Conservation (phyloP, 2,113 vertebrate species). For the Amazona vittata region DNA sequence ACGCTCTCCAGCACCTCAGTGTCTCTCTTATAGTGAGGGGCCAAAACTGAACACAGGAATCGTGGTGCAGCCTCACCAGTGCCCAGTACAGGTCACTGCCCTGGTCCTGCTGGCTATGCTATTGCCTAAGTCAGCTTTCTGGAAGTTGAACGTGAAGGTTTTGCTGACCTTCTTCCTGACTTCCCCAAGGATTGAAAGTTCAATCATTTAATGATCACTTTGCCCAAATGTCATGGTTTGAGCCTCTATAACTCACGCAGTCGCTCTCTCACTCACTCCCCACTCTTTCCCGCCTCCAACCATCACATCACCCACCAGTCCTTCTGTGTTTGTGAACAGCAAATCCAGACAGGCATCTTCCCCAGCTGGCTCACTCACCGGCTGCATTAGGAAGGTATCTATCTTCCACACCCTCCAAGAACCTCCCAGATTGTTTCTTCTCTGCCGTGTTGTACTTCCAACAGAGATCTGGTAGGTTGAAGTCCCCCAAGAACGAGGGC, state of each 20-base stretch:
- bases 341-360: not conserved
- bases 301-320: not conserved
- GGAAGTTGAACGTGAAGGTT: not conserved
- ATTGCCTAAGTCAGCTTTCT: not conserved
- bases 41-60: not conserved
- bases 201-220: not conserved
- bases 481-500: not conserved
- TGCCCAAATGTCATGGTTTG: not conserved
- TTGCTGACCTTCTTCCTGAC: not conserved
- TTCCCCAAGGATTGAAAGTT: not conserved
- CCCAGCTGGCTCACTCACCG: not conserved
- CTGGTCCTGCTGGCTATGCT: not conserved
- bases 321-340: not conserved
- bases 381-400: not conserved
- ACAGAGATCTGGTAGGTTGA: not conserved
- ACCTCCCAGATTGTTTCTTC: not conserved
- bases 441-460: not conserved
- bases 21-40: not conserved
- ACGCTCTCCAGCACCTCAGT: fast-evolving
- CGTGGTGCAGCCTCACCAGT: not conserved
- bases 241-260: too few relatives aligned
- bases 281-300: not conserved
- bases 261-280: too few relatives aligned
- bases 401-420: not conserved
- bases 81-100: not conserved